These are phyloP conservation scores for Drosophila oshimai DNA, from an alignment of 1,140 invertebrate species.

Conservation along the genomic window DNA sequence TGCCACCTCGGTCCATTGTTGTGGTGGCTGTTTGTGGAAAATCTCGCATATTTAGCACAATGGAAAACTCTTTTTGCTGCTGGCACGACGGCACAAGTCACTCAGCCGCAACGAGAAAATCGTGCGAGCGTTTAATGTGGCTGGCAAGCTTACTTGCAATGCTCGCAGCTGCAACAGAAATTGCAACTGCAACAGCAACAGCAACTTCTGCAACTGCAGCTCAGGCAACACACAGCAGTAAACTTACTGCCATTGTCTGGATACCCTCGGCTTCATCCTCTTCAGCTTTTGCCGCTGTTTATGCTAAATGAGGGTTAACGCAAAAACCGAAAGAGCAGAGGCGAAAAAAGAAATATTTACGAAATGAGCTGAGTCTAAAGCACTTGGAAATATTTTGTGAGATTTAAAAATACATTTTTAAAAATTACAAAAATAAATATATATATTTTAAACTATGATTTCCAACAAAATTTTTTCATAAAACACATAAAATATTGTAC, in stretches of 20 bases:
- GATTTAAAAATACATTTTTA: background rate
- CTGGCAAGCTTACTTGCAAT: slow-evolving; percentile 17
- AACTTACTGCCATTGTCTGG: slow-evolving; percentile 51
- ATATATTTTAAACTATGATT: too few species aligned
- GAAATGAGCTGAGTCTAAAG: background rate
- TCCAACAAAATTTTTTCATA: too few species aligned
- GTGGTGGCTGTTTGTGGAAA: slow-evolving; percentile 8
- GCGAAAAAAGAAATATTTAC: slow-evolving; percentile 6
- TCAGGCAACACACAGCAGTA: slow-evolving; percentile 26
- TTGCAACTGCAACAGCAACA: slow-evolving; percentile 31
- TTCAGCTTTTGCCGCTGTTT: slow-evolving; percentile 32
- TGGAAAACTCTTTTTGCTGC: slow-evolving; percentile 54
- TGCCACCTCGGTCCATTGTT: slow-evolving; percentile 9
- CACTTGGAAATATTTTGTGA: background rate
- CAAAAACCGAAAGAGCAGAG: slow-evolving; percentile 15
- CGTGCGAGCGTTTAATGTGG: slow-evolving; percentile 74
- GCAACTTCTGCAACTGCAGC: slow-evolving; percentile 40
- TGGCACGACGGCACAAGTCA: slow-evolving; percentile 78
- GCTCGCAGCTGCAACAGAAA: slow-evolving; percentile 37
- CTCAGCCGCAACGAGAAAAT: slow-evolving; percentile 79
- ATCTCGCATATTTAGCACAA: slow-evolving; percentile 68
- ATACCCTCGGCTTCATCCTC: slow-evolving; percentile 14
- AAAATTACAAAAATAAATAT: too few species aligned
- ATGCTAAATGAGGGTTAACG: slow-evolving; percentile 76
- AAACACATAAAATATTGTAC: too few species aligned